Evolutionary conservation across 1,140 invertebrate genomes (phyloP).

Genomic region (Elymnias hypermnestra): DNA sequence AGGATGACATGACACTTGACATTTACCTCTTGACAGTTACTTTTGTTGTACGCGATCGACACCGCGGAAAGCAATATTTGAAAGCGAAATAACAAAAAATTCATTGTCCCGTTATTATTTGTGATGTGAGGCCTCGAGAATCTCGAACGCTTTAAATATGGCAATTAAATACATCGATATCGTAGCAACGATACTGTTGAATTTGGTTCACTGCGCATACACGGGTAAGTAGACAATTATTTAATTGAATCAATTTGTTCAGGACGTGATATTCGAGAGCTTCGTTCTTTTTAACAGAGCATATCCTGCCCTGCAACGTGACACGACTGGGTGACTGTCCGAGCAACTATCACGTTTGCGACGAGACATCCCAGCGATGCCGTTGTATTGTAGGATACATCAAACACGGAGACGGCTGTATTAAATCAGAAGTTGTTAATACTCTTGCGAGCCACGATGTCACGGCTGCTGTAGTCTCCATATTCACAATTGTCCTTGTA

Average conservation of each 20-base stretch:
- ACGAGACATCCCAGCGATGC: conserved; percentile 34
- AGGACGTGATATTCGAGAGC: conserved; percentile 45
- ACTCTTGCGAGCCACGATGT: conserved; percentile 29
- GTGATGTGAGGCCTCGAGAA: conserved; percentile 44
- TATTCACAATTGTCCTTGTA: conserved; percentile 61
- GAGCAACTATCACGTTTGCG: conserved; percentile 46
- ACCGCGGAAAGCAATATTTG: conserved; percentile 25
- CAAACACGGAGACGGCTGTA: conserved; percentile 38
- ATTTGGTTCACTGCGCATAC: conserved; percentile 45
- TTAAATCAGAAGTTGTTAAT: conserved; percentile 18
- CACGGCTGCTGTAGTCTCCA: conserved; percentile 47
- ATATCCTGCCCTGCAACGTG: conserved; percentile 65
- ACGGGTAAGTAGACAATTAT: conserved; percentile 70
- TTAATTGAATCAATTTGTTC: conserved; percentile 71
- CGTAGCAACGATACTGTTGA: conserved; percentile 41
- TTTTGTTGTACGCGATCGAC: conserved; percentile 38
- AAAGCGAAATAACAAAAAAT: conserved; percentile 38
- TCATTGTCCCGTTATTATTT: conserved; percentile 30
- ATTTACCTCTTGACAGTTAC: conserved; percentile 38
- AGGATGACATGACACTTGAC: conserved; percentile 8
- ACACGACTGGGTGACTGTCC: conserved; percentile 34
- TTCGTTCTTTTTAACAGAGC: conserved; percentile 71
- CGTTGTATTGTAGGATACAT: conserved; percentile 45
- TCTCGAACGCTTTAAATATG: conserved; percentile 32
- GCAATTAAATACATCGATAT: conserved; percentile 43